These are phyloP conservation scores for Brenthis ino DNA, from an alignment of 2,888 invertebrate species.

Conservation along the genomic window DNA sequence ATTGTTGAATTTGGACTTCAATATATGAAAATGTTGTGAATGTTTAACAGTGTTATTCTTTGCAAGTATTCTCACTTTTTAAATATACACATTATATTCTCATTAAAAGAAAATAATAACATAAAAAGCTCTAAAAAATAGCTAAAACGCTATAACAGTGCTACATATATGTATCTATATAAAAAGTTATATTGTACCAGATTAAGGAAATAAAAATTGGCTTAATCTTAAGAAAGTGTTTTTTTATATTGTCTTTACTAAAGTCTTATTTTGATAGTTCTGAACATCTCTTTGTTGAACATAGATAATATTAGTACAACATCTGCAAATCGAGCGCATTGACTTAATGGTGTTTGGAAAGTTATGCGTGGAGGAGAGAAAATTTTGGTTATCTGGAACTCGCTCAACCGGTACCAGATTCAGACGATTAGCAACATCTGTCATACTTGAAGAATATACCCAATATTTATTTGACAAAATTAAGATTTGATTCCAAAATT, in stretches of 20 bases:
- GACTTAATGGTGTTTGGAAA: slow-evolving; percentile 78
- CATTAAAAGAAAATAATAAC: too few relatives aligned
- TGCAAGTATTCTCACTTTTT: too few relatives aligned
- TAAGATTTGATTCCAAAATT: neutral
- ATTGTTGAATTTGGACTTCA: too few relatives aligned
- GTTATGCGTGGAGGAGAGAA: slow-evolving; percentile 67
- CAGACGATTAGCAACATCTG: slow-evolving; percentile 76
- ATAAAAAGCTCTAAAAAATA: too few relatives aligned
- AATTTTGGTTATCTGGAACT: slow-evolving; percentile 71
- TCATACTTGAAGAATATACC: slow-evolving; percentile 64
- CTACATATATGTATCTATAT: neutral
- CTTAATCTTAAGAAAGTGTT: neutral
- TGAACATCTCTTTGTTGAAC: neutral
- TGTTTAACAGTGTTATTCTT: too few relatives aligned
- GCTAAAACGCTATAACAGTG: too few relatives aligned
- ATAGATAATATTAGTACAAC: slow-evolving; percentile 66
- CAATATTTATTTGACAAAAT: slow-evolving; percentile 47
- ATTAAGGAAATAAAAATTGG: too few relatives aligned
- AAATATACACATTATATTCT: too few relatives aligned
- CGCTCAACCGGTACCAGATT: slow-evolving; percentile 44
- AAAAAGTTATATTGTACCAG: neutral
- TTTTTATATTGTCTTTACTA: neutral
- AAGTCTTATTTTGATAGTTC: neutral
- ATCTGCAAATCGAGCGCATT: slow-evolving; percentile 78
- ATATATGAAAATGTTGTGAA: too few relatives aligned